phyloP scores from a whole-genome alignment of 2,797 vertebrate genomes.

The Protonibea diacanthus region DNA sequence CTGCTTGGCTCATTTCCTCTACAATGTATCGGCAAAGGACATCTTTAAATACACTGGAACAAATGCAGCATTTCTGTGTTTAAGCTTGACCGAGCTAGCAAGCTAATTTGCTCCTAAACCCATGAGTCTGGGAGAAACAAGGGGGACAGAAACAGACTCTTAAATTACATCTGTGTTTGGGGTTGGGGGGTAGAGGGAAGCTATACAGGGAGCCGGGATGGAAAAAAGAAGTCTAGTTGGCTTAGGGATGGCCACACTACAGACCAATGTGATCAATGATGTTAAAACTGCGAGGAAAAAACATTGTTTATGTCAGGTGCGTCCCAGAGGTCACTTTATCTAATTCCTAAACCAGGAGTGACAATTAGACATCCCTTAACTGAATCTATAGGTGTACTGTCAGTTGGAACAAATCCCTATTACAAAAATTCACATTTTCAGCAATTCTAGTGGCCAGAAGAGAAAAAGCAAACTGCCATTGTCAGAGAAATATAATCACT shows the following conservation, averaged over 20 bases:
- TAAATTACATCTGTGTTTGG: constrained; percentile 83
- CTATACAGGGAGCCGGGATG: constrained; percentile 34
- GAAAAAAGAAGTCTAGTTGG: not conserved
- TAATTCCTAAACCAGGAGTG: constrained; percentile 38
- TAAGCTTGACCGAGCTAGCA: constrained; percentile 86
- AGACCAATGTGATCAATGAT: constrained; percentile 38
- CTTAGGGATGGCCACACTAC: constrained; percentile 21
- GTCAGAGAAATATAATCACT: constrained; percentile 16
- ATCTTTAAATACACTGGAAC: constrained; percentile 85
- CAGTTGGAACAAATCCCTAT: constrained; percentile 12
- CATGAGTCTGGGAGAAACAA: constrained; percentile 81
- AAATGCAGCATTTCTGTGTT: constrained; percentile 83
- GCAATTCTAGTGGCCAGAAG: not conserved
- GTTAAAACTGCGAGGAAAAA: constrained; percentile 56
- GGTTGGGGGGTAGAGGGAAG: constrained; percentile 62
- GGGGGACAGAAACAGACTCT: constrained; percentile 78
- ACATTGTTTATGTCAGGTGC: constrained; percentile 37
- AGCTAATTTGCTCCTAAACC: constrained; percentile 87
- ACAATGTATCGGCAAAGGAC: constrained; percentile 77
- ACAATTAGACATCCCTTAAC: constrained; percentile 39
- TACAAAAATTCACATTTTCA: constrained; percentile 13
- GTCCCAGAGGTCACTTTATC: constrained; percentile 13
- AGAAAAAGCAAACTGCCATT: constrained; percentile 21
- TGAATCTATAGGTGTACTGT: constrained; percentile 4
- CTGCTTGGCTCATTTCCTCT: constrained; percentile 61